Conservation (phyloP, 2,113 vertebrate species). For the Entosphenus tridentatus region DNA sequence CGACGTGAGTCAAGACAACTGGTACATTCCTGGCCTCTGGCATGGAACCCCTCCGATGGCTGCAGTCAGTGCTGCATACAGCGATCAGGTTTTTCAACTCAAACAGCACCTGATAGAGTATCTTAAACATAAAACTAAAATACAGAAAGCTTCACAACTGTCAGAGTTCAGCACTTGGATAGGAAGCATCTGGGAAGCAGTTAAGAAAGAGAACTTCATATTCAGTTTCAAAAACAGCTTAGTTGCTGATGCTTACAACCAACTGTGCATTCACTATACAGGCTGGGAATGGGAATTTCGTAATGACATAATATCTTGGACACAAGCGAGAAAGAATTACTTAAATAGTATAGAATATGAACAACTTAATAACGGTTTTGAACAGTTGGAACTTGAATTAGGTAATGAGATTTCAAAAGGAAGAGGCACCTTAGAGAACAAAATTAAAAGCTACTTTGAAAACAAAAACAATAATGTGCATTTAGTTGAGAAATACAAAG, state of each 20-base stretch:
- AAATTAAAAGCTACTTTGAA: neutral
- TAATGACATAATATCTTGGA: neutral
- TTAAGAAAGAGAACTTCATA: slow-evolving; percentile 20
- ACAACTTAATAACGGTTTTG: slow-evolving; percentile 16
- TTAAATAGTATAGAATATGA: slow-evolving; percentile 14
- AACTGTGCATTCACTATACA: slow-evolving; percentile 17
- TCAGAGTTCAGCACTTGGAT: slow-evolving; percentile 18
- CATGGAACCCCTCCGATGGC: slow-evolving; percentile 29
- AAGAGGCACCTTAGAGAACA: neutral
- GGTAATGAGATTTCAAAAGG: neutral
- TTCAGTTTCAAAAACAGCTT: slow-evolving; percentile 22
- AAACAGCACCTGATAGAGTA: slow-evolving; percentile 17
- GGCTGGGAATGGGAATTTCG: slow-evolving; percentile 20
- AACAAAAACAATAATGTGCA: neutral
- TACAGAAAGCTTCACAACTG: slow-evolving; percentile 13
- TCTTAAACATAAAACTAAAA: slow-evolving; percentile 10
- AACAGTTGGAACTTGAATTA: slow-evolving; percentile 14
- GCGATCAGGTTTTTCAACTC: slow-evolving; percentile 19
- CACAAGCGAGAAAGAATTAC: slow-evolving; percentile 16
- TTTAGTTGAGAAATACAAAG: slow-evolving; percentile 7
- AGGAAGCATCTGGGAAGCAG: slow-evolving; percentile 18
- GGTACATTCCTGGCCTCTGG: slow-evolving; percentile 25
- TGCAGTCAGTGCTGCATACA: slow-evolving; percentile 22
- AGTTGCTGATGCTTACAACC: slow-evolving; percentile 22
- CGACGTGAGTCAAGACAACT: slow-evolving; percentile 18